Evolutionary conservation across 2,888 invertebrate species (phyloP), one percentile per base, ranked within the genome.

Genomic region (Itoplectis maculator): DNA sequence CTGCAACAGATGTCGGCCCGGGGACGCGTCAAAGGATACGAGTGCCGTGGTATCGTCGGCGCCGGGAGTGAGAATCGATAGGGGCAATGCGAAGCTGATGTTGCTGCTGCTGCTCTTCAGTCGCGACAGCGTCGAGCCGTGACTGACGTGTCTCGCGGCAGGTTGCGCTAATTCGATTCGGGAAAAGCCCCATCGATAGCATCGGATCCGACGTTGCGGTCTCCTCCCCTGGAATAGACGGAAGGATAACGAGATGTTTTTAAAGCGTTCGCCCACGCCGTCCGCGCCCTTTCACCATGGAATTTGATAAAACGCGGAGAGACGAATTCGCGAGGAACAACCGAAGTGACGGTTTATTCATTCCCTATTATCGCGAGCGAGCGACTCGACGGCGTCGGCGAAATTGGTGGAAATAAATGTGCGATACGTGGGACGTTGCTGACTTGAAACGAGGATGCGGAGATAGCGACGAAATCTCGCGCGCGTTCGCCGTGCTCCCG

Each of bases 61-160:
- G 13, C 37, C n/a, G n/a, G n/a, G 49, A 68, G 29, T 51, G 51
- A 69, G 47, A 68, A 68, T 68, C 68, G 68, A 68, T 68, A 68
- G 49, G n/a, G 35, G 29, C 11, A 15, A 40, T 5, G 29, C 29
- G 29, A 40, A 18, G 40, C 13, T n/a, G n/a, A n/a, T n/a, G n/a
- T n/a, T n/a, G n/a, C n/a, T n/a, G n/a, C n/a, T n/a, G n/a, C n/a
- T 29, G 29, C 29, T 40, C 37, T n/a, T 15, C 11, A 51, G 9
- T 29, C 15, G 40, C 51, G 51, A 54, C 69, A 20, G n/a, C 40
- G 29, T 29, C 29, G n/a, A 69, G 9, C 54, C 51, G 20, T 54
- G 51, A 69, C 15, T 51, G 69, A 69, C 69, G 68, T 51, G 20
- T 51, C 37, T 37, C 51, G 4, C 37, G 20, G n/a, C 20, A 37